Conservation (phyloP, 2,888 invertebrate genomes). For the Papilio demoleus region DNA sequence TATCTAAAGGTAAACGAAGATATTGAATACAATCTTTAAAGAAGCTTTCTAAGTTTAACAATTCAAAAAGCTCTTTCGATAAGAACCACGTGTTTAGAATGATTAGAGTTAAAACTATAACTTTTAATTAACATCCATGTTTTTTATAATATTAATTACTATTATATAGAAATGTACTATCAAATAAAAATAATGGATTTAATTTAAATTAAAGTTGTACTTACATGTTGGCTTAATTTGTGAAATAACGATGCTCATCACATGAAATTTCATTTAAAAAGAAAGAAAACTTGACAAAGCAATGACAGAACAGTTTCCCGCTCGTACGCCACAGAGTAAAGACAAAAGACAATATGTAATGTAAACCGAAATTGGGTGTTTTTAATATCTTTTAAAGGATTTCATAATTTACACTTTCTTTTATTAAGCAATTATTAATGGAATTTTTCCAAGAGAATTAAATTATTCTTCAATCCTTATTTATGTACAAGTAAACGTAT, state of each 20-base stretch:
- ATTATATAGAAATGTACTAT: too few species aligned
- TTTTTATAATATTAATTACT: not conserved
- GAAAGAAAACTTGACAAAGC: not conserved
- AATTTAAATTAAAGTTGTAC: not conserved
- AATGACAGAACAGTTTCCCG: not conserved
- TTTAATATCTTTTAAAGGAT: too few species aligned
- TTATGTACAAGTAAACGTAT: too few species aligned
- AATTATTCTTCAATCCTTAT: too few species aligned
- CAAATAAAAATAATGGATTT: too few species aligned
- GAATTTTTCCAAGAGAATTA: too few species aligned
- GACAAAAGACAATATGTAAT: not conserved
- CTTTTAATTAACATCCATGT: not conserved
- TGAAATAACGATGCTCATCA: not conserved
- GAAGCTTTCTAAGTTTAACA: constrained; percentile 14
- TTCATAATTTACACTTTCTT: not conserved
- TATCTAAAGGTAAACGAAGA: constrained; percentile 25
- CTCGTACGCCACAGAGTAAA: constrained; percentile 1
- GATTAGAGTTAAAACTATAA: not conserved
- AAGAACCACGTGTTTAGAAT: constrained; percentile 16
- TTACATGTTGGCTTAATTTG: not conserved
- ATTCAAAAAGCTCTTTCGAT: constrained; percentile 6
- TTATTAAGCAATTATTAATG: too few species aligned
- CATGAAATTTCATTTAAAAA: not conserved
- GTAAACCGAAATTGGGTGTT: not conserved
- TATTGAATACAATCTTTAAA: constrained; percentile 20